phyloP scores from a whole-genome alignment of 2,797 vertebrate genomes.

The Muraenolepis orangiensis region DNA sequence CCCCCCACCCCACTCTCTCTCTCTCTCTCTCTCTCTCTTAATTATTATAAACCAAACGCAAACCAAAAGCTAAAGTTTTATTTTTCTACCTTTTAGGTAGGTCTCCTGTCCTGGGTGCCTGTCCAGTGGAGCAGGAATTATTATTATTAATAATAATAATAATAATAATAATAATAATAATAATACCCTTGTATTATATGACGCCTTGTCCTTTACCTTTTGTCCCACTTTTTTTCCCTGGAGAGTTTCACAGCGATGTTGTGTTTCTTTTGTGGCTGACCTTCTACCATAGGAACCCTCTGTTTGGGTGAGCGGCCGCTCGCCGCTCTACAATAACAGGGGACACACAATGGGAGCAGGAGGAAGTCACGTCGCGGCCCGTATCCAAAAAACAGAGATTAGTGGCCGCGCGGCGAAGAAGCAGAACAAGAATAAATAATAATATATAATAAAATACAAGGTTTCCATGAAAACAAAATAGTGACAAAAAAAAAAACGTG shows the following conservation, averaged over 20 bases:
- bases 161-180: too few species aligned
- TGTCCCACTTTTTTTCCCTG: constrained; percentile 55
- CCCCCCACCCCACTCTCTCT: too few species aligned
- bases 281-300: constrained; percentile 77
- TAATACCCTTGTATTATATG: too few species aligned
- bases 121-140: constrained; percentile 57
- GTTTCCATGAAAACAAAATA: constrained; percentile 45
- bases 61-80: too few species aligned
- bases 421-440: too few species aligned
- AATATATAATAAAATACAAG: constrained; percentile 62
- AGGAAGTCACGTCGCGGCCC: constrained; percentile 75
- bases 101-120: constrained; percentile 54
- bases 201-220: constrained; percentile 69
- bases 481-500: constrained; percentile 39
- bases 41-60: too few species aligned
- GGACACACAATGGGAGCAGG: constrained; percentile 71
- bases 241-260: constrained; percentile 70
- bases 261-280: too few species aligned
- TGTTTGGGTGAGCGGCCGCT: constrained; percentile 76
- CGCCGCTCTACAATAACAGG: constrained; percentile 70
- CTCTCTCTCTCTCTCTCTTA: constrained; percentile 55
- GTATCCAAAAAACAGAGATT: constrained; percentile 77
- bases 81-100: too few species aligned
- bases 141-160: too few species aligned
- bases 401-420: too few species aligned